These are phyloP conservation scores for Tinea trinotella DNA, from an alignment of 2,888 invertebrate genomes.

Conservation along the genomic window DNA sequence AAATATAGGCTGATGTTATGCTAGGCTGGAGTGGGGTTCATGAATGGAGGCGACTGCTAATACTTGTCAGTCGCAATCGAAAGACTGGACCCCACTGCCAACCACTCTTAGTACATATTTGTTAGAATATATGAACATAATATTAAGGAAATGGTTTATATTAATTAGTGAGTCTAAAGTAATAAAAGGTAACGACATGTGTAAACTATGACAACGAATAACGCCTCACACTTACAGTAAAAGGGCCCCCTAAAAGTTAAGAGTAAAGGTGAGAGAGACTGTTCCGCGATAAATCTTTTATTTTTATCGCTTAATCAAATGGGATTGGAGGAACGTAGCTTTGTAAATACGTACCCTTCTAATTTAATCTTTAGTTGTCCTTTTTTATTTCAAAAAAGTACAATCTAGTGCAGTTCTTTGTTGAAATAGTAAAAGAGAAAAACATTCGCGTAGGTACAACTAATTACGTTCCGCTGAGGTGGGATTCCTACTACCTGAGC, in stretches of 20 bases:
- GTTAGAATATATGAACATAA: no score
- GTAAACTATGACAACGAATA: neutral
- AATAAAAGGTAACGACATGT: neutral
- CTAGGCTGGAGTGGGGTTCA: no score
- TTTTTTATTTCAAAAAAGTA: neutral
- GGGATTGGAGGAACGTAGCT: conserved; percentile 16
- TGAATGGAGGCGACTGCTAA: no score
- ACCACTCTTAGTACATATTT: no score
- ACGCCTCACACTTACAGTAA: neutral
- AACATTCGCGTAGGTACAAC: neutral
- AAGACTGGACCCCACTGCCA: no score
- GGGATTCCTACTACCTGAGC: neutral
- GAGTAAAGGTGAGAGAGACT: conserved; percentile 15
- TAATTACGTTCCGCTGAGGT: conserved; percentile 1
- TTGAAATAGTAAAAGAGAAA: neutral
- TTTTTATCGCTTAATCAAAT: conserved; percentile 20
- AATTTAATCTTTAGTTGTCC: conserved; percentile 17
- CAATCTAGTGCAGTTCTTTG: conserved; percentile 5
- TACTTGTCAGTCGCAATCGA: no score
- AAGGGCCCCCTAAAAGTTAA: conserved; percentile 1
- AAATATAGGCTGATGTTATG: no score
- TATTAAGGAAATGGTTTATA: no score
- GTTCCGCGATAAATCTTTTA: conserved; percentile 18
- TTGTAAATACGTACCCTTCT: conserved; percentile 16
- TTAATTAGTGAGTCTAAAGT: no score